Base-by-base conservation (phyloP, 2,113 vertebrate genomes). In the Ameiurus melas region DNA sequence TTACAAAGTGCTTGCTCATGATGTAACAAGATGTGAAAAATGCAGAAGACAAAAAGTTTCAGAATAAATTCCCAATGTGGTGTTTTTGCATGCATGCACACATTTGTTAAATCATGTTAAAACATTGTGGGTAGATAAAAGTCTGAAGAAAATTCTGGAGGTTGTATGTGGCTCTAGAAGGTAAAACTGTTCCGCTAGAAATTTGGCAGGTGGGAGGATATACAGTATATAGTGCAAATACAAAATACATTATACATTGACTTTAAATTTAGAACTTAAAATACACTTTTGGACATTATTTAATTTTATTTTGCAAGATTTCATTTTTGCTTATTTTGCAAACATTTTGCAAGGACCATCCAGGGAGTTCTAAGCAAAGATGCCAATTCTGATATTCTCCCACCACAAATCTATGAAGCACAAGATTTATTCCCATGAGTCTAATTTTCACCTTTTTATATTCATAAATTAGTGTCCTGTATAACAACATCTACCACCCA, bases 221-320 rank as follows among this genome's bases (percentile, higher is more conserved):
- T 73, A 36, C 33, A 51, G 9, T 51, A 51, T 10, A 75, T 55
- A 22, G 19, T 20, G 70, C 16, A 70, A 84, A 70, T 58, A 22
- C 51, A 85, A 75, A n/a, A 75, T 75, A 58, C n/a, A 53, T 30
- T 84, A 30, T 55, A 55, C 53, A 13, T 55, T 55, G 64, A 55
- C 64, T 84, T 84, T 51, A 25, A 84, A 84, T 43, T 12, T 33
- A 13, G 25, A 5, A 71, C 83, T 57, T 71, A 51, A 70, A 84
- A 84, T 55, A 55, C 27, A 64, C 62, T 33, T 36, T 83, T 47
- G 39, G 22, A 64, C 60, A 1, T 27, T 47, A 70, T 58, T 81
- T 58, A 7, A 57, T 9, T 39, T 39, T 39, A 39, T 39, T 43
- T n/a, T n/a, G 19, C 20, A 47, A 51, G 39, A 17, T 19, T 3